These are phyloP conservation scores for Prinia subflava DNA, from an alignment of 2,113 vertebrate species.

Conservation along the genomic window DNA sequence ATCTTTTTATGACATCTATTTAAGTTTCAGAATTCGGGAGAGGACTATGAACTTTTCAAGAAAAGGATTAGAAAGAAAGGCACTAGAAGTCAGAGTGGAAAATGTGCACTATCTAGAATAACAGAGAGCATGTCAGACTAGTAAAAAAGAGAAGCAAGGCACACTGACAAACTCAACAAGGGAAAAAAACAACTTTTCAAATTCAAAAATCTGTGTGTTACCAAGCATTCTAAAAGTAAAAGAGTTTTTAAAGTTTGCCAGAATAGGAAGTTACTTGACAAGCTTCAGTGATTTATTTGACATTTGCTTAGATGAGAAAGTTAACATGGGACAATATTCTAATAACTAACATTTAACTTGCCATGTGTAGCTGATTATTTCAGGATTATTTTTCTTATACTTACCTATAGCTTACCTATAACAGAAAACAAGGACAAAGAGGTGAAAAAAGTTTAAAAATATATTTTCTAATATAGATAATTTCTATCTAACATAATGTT, in stretches of 20 bases:
- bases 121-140: neutral
- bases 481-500: neutral
- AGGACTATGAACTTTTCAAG: neutral
- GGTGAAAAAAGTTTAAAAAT: constrained; percentile 14
- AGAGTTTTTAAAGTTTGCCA: neutral
- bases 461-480: neutral
- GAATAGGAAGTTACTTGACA: neutral
- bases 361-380: neutral
- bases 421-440: neutral
- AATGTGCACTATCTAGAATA: neutral
- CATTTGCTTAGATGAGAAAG: neutral
- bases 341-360: constrained; percentile 23
- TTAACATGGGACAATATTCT: neutral
- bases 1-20: constrained; percentile 9
- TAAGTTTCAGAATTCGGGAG: constrained; percentile 22
- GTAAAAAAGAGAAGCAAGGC: neutral
- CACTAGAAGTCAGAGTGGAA: neutral
- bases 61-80: neutral
- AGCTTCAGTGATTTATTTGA: neutral
- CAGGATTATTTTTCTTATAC: neutral
- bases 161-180: neutral
- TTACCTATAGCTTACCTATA: neutral
- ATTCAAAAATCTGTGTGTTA: neutral
- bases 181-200: neutral
- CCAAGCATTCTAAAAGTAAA: neutral